Percentiles rank a stretch among this genome's conserved stretches.
These are phyloP conservation scores for Antechinus stuartii DNA, from an alignment of 2,113 vertebrate species.

Conservation along the genomic window DNA sequence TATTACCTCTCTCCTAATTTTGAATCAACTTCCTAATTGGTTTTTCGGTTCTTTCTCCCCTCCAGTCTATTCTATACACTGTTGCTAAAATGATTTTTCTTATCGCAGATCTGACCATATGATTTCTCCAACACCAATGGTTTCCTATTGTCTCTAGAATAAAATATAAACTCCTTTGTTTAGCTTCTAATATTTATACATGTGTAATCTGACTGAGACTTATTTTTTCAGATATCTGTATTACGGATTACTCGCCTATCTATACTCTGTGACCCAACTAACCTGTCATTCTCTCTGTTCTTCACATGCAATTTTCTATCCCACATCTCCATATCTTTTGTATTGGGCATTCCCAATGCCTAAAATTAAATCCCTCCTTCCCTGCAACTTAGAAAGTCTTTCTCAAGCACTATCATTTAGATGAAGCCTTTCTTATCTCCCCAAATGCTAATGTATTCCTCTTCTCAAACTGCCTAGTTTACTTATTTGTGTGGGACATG, in stretches of 20 bases:
- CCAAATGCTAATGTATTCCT: not conserved
- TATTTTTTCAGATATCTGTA: not conserved
- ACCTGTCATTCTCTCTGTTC: not conserved
- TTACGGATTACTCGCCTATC: not conserved
- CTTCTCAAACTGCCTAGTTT: not conserved
- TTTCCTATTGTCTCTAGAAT: not conserved
- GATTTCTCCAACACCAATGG: not conserved
- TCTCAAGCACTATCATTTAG: not conserved
- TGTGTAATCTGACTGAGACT: not conserved
- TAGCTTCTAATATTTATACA: not conserved
- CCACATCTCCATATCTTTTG: not conserved
- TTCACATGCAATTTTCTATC: not conserved
- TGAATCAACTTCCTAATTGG: not conserved
- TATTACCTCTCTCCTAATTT: not conserved
- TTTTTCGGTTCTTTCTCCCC: not conserved
- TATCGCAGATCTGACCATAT: not conserved
- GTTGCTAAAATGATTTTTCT: not conserved
- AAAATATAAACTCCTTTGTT: not conserved
- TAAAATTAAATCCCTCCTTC: not conserved
- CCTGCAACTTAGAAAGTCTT: not conserved
- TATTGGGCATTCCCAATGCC: not conserved
- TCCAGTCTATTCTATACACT: not conserved
- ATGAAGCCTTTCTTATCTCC: not conserved
- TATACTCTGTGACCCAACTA: not conserved
- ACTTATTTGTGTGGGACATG: not conserved